Conservation (phyloP, 2,113 vertebrate genomes). For the Atractosteus spatula region DNA sequence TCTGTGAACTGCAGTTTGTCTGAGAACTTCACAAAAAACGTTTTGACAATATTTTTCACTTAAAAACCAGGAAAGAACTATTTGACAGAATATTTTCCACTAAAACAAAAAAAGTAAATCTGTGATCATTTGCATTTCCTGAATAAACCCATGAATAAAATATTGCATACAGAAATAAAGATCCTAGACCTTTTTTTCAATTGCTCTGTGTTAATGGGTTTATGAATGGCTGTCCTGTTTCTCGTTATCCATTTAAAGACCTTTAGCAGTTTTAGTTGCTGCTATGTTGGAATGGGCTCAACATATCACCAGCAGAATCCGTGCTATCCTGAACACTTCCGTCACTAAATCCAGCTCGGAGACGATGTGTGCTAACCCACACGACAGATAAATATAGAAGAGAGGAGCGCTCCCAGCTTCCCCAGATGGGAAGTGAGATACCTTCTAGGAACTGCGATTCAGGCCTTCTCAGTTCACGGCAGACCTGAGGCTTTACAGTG, state of each 20-base stretch:
- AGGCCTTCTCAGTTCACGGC: slow-evolving; percentile 6
- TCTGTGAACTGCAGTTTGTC: too few relatives aligned
- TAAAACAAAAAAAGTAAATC: too few relatives aligned
- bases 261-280: slow-evolving; percentile 17
- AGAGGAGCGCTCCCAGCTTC: not conserved
- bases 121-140: too few relatives aligned
- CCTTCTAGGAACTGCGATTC: slow-evolving; percentile 11
- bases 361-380: slow-evolving; percentile 6
- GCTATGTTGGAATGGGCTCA: slow-evolving; percentile 4
- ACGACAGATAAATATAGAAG: slow-evolving; percentile 24
- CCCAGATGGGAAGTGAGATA: not conserved
- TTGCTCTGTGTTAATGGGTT: not conserved
- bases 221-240: not conserved
- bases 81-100: too few relatives aligned
- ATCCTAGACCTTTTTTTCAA: too few relatives aligned
- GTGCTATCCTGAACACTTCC: slow-evolving; percentile 30
- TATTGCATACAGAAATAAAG: too few relatives aligned
- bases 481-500: not conserved
- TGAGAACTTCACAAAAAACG: too few relatives aligned
- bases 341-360: slow-evolving; percentile 4
- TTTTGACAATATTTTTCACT: too few relatives aligned
- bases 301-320: slow-evolving; percentile 17
- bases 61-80: too few relatives aligned
- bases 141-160: too few relatives aligned
- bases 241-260: not conserved